Evolutionary conservation across 2,797 vertebrate genomes (phyloP).

Genomic region (Pangasius mekongensis): DNA sequence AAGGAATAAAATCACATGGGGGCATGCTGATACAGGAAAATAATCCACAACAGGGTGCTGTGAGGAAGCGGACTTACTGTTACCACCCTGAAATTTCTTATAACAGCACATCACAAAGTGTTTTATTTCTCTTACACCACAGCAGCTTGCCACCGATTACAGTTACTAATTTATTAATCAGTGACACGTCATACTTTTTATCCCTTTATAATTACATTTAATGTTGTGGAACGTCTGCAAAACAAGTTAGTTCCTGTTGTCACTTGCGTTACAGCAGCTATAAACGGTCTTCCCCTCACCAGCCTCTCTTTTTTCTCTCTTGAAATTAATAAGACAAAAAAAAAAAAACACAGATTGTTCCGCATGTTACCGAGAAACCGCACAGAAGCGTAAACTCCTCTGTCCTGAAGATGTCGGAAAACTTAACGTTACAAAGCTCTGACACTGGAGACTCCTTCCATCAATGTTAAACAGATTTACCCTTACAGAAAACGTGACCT

Average conservation of each 20-base stretch:
- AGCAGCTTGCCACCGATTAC: background rate
- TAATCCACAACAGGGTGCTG: background rate
- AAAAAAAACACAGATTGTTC: background rate
- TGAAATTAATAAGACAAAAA: background rate
- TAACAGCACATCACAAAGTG: background rate
- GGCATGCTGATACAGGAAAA: background rate
- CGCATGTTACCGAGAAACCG: background rate
- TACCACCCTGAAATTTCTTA: background rate
- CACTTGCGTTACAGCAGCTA: background rate
- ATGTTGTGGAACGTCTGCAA: background rate
- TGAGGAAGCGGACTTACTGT: background rate
- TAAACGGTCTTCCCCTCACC: background rate
- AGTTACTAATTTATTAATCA: background rate
- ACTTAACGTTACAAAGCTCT: background rate
- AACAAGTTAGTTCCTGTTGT: background rate
- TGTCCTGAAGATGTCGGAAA: background rate
- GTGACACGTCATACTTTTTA: background rate
- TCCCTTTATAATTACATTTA: background rate
- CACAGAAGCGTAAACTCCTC: background rate
- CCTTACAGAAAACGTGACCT: background rate
- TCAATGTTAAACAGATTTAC: background rate
- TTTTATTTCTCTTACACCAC: background rate
- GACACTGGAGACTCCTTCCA: conserved; percentile 16
- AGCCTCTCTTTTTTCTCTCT: background rate
- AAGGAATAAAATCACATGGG: background rate